Evolutionary conservation across 1,140 invertebrate species (phyloP).

Genomic region (Euura lappo): DNA sequence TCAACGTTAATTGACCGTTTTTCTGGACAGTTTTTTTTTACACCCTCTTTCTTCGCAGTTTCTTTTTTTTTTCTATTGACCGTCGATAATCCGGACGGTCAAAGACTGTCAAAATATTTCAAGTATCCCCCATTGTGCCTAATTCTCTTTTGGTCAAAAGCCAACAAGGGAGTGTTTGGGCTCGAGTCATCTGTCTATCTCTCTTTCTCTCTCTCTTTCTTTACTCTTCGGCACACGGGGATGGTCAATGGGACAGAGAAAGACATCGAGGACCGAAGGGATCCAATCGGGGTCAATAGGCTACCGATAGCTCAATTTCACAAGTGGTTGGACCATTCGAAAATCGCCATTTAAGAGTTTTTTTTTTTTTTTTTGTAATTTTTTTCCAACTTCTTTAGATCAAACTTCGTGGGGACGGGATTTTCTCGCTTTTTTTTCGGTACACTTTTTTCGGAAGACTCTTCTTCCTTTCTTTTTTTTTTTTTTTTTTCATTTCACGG

Average conservation of each 20-base stretch:
- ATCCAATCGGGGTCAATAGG: neutral
- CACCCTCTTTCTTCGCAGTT: neutral
- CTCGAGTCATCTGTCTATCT: neutral
- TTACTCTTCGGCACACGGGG: neutral
- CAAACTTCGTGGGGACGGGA: too few relatives aligned
- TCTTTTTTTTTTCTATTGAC: neutral
- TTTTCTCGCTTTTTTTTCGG: too few relatives aligned
- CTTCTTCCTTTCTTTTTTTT: neutral
- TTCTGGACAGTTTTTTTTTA: neutral
- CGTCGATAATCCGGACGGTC: slow-evolving; percentile 17
- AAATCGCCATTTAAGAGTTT: neutral
- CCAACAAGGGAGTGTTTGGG: neutral
- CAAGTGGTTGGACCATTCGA: slow-evolving; percentile 1
- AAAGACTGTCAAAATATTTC: slow-evolving; percentile 48
- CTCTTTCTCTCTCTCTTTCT: neutral
- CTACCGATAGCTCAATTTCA: neutral
- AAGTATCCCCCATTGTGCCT: slow-evolving; percentile 13
- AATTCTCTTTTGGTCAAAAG: slow-evolving; percentile 23
- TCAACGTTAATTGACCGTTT: neutral
- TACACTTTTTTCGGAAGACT: too few relatives aligned
- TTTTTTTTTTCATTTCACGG: neutral
- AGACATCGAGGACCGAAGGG: neutral
- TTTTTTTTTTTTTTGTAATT: too few relatives aligned
- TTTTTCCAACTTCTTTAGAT: too few relatives aligned
- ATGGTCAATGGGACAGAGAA: slow-evolving; percentile 3